Base-by-base conservation (phyloP, 1,140 invertebrate genomes). In the Neodiprion fabricii region DNA sequence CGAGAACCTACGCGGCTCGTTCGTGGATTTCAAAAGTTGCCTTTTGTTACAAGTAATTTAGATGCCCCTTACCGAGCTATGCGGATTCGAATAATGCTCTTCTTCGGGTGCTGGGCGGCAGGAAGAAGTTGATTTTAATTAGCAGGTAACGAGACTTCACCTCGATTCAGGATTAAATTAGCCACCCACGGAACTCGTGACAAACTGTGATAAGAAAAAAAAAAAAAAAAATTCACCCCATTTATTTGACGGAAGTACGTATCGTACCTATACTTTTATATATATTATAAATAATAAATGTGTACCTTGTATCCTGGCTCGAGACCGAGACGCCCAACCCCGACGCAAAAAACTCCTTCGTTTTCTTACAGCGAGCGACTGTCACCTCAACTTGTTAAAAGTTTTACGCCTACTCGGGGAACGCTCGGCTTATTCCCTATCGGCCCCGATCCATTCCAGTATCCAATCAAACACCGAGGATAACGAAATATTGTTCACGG, bases 311-410 rank as follows among this genome's bases (percentile, higher is more conserved):
- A 1, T 5, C 28, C 5, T 40, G 28, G 2, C 28, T 40, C 28
- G 28, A 40, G 28, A 40, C 28, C 28, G 5, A 40, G 28, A 40
- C 5, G 28, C 28, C 28, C 28, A 40, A 40, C 28, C 28, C 28
- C 28, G 28, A 40, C 28, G 28, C 28, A 40, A 40, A 40, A 40
- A 40, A 40, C 28, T 40, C 5, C 2, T 5, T 40, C 28, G 28
- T 40, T 5, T 5, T 40, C 28, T 40, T 5, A 40, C 28, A 40
- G 28, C 28, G 28, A 40, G 5, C n/a, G 11, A 5, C 3, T 17
- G 53, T 61, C 53, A 61, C 53, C 53, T 61, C 53, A 61, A 61
- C 53, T 61, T 61, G 53, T 61, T 61, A 61, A 61, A 61, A 61
- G 53, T 61, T 61, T 9, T 40, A 40, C 28, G 28, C 28, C 28